Evolutionary conservation across 2,113 vertebrate genomes (phyloP), one percentile per base, ranked within the genome.

Genomic region (Poeciliopsis occidentalis): DNA sequence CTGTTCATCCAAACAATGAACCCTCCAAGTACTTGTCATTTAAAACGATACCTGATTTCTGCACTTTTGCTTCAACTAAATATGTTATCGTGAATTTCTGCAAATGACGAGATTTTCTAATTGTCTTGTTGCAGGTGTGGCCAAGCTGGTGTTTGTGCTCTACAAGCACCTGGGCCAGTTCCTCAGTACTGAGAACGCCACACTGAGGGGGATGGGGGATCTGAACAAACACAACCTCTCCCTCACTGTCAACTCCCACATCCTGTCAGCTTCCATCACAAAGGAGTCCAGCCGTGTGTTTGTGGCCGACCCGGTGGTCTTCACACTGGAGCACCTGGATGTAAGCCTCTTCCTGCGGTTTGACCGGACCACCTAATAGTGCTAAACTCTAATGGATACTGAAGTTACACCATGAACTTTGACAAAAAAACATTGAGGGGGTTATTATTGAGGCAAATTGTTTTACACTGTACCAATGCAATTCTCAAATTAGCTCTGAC

Each of bases 261-360:
- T 99, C 94, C 97, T 99, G 78, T 97, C 98, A 0, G 97, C 98
- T 71, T 99, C 98, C 32, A 97, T 99, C 91, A 99, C 98, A 92
- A 99, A 99, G 89, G 97, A 99, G 91, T 99, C 97, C 54, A 99
- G 97, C 93, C 95, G 98, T 0, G 97, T 99, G 74, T 99, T 96
- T 85, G 93, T 99, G 87, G 95, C 97, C 1, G 97, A 99, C 79
- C 97, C 98, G 0, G 96, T 99, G 88, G 92, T 97, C 82, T 99
- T 99, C 85, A 99, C 97, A 0, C 94, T 99, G 85, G 96, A 97
- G 37, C 97, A 99, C 94, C 96, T 99, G 30, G 97, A 99, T 90
- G 98, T 99, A 94, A 99, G 98, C 93, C 78, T 81, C 72, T 82
- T 79, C 78, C 67, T 7, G 68, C 77, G 69, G 84, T 78, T 60